Base-by-base conservation (phyloP, 2,113 vertebrate genomes). In the Scopus umbretta region DNA sequence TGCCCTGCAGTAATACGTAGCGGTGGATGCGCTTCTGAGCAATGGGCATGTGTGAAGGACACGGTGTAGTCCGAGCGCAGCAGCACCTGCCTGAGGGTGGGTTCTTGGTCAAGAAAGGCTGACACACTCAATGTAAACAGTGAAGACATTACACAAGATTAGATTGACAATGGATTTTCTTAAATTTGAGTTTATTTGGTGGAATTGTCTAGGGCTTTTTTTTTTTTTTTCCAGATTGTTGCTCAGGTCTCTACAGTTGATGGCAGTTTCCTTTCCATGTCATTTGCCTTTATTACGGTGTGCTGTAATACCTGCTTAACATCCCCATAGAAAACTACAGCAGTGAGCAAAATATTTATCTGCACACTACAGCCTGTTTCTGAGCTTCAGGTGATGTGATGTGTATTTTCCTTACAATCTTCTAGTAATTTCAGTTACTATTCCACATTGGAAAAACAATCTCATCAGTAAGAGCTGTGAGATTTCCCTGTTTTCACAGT, bases 401-500 rank as follows among this genome's bases (percentile, higher is more conserved):
- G 65, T 61, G 20, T 85, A 43, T 86, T 89, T 96, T 94, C 56
- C 45, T 93, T 76, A 52, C 36, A 59, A 45, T 82, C 61, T 55
- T 68, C 42, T 90, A 75, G 50, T 53, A 63, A 62, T 94, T 73
- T 92, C 55, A 73, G 68, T 90, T 94, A 80, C 62, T 82, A 25
- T 93, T 96, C 80, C 36, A 68, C 17, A 4, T 13, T 86, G 56
- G 72, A 55, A 90, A 90, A 97, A 83, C 80, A 85, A 43, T 90
- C 70, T 86, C 47, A 89, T 88, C 82, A 73, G 85, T 89, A 92
- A 94, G 82, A 94, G 80, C 56, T 87, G 85, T 92, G 94, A 95
- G 75, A 84, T 85, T 95, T 94, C 90, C 75, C 49, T 94, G 72
- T 92, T 89, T 91, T 95, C 86, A 86, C 88, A 79, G 83, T 84